Percentiles rank a stretch among this genome's conserved stretches.
Conservation (phyloP, 2,113 vertebrate genomes). For the Pachycephala philippinensis region DNA sequence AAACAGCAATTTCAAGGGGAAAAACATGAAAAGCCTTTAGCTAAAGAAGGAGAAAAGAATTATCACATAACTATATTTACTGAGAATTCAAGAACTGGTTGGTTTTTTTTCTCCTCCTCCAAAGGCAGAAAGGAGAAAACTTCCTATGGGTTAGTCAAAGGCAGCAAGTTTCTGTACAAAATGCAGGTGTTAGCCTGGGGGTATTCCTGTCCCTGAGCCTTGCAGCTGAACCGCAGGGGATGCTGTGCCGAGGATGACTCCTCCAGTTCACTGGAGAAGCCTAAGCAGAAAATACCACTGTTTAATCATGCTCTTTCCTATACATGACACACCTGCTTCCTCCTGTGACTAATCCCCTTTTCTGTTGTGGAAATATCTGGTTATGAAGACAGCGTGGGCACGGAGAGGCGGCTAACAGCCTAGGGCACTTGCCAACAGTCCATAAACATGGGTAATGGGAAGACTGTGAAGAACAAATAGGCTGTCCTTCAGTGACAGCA, state of each 20-base stretch:
- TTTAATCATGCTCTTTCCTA: constrained; percentile 3
- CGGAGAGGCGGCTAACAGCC: background rate
- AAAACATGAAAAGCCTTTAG: background rate
- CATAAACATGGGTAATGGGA: background rate
- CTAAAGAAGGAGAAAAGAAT: background rate
- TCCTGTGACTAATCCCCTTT: constrained; percentile 49
- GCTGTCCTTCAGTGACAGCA: background rate
- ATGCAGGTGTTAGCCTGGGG: background rate
- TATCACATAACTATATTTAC: background rate
- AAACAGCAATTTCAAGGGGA: background rate
- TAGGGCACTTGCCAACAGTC: background rate
- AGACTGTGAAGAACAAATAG: background rate
- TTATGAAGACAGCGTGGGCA: background rate
- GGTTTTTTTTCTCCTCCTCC: background rate
- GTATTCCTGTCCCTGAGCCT: background rate
- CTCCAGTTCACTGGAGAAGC: background rate
- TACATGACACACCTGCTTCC: constrained; percentile 36
- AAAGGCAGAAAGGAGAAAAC: background rate
- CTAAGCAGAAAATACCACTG: constrained; percentile 13
- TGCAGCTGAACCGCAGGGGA: background rate
- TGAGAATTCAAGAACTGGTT: background rate
- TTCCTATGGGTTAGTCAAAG: background rate
- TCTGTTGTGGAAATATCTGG: constrained; percentile 23
- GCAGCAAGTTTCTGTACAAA: background rate
- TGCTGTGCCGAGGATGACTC: background rate